These are phyloP conservation scores for Styela plicata DNA, from an alignment of 23 tunicate genomes.

Conservation along the genomic window DNA sequence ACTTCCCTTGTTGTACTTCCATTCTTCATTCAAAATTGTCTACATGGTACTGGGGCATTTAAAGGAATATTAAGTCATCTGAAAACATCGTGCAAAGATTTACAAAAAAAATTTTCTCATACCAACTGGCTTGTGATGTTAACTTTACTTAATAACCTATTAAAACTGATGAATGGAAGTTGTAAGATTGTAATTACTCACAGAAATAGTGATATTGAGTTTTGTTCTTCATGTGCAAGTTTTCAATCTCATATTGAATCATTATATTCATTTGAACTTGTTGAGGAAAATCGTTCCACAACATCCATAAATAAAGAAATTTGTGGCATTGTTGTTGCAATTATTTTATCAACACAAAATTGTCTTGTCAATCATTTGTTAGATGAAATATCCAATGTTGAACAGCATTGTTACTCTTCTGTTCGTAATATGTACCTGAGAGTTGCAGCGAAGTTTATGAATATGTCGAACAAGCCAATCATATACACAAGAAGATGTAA, in stretches of 20 bases:
- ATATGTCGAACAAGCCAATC: background rate
- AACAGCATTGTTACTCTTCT: background rate
- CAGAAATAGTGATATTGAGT: background rate
- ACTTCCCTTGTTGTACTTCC: slow-evolving; percentile 15
- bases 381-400: background rate
- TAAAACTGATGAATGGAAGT: background rate
- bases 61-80: slow-evolving; percentile 17
- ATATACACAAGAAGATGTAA: background rate
- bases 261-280: background rate
- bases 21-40: slow-evolving; percentile 7
- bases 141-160: background rate
- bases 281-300: background rate
- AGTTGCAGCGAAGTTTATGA: background rate
- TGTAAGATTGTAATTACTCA: background rate
- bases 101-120: background rate
- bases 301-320: too few species aligned
- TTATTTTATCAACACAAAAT: background rate
- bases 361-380: background rate
- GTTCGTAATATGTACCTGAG: background rate
- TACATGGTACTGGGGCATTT: background rate
- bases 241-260: background rate
- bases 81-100: background rate
- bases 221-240: background rate
- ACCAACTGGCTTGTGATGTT: background rate
- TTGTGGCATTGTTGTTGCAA: background rate